Percentiles rank a stretch among this genome's conserved stretches.
phyloP scores from a whole-genome alignment of 1,140 invertebrate genomes.

The Oscheius sp. region DNA sequence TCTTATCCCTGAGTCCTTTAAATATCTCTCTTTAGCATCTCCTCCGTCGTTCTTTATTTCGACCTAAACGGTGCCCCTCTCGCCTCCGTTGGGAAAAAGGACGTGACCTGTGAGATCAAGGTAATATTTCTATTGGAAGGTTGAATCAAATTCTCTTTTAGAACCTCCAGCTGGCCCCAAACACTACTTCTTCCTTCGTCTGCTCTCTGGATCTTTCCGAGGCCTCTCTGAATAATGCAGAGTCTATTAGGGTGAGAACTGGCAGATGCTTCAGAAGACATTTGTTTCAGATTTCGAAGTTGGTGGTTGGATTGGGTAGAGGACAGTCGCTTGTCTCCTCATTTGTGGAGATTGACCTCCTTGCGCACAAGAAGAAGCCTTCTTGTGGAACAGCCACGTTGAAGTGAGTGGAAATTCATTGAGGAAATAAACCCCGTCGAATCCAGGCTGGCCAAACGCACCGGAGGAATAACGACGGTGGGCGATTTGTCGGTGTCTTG shows the following conservation, averaged over 20 bases:
- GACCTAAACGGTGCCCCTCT: neutral
- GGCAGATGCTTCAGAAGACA: no score
- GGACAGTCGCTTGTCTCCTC: neutral
- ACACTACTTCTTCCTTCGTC: neutral
- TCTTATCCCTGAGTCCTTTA: no score
- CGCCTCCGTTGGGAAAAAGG: neutral
- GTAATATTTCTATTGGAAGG: neutral
- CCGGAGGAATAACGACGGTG: neutral
- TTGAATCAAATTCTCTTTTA: neutral
- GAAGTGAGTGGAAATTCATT: neutral
- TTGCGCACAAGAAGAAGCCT: neutral
- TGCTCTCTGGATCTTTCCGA: neutral
- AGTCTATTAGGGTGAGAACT: neutral
- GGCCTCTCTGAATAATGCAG: neutral
- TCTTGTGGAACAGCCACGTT: neutral
- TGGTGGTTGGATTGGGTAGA: neutral
- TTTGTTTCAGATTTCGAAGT: slow-evolving; percentile 1
- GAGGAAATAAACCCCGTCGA: neutral
- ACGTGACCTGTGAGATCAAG: neutral
- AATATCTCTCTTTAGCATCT: no score
- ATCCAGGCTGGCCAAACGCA: neutral
- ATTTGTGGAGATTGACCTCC: neutral
- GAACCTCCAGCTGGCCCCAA: neutral
- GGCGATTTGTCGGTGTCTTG: neutral
- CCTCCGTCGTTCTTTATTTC: neutral